A percentile compares a stretch with the other conserved stretches of the same genome.
These are phyloP conservation scores for Botrylloides violaceus DNA, from an alignment of 23 tunicate species.

Conservation along the genomic window DNA sequence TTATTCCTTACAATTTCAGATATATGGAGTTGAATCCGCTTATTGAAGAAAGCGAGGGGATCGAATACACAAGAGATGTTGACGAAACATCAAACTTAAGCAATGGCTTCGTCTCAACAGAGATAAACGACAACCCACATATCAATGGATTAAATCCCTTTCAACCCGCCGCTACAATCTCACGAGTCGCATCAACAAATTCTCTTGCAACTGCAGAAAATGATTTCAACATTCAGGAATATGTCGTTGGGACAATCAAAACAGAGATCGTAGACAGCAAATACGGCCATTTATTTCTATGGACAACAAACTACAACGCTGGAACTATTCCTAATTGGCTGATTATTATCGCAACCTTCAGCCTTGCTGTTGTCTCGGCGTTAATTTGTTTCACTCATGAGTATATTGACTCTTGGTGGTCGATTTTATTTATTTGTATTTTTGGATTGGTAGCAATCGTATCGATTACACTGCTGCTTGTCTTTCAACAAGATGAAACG, in stretches of 20 bases:
- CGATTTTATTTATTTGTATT: constrained; percentile 24
- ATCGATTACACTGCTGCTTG: not conserved
- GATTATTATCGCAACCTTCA: constrained; percentile 32
- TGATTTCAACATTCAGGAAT: not conserved
- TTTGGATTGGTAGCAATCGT: constrained; percentile 13
- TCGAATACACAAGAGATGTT: too few relatives aligned
- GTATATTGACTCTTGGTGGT: constrained; percentile 37
- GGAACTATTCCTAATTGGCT: constrained; percentile 47
- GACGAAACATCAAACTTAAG: not conserved
- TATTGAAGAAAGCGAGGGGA: too few relatives aligned
- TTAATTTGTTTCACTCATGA: constrained; percentile 30
- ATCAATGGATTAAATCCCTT: not conserved
- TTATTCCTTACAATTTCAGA: too few relatives aligned
- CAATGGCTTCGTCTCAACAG: not conserved
- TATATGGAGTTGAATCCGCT: not conserved
- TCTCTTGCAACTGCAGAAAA: not conserved
- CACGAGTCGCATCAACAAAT: not conserved
- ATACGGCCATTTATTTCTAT: constrained; percentile 46
- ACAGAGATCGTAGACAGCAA: constrained; percentile 26
- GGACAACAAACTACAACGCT: constrained; percentile 32
- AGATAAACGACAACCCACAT: not conserved
- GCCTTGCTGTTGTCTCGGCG: constrained; percentile 22
- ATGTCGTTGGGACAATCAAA: constrained; percentile 46
- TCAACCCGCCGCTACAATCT: not conserved
- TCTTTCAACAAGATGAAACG: not conserved